Percentiles rank a stretch among this genome's conserved stretches.
These are phyloP conservation scores for Trochalopteron elliotii DNA, from an alignment of 2,113 vertebrate genomes.

Conservation along the genomic window DNA sequence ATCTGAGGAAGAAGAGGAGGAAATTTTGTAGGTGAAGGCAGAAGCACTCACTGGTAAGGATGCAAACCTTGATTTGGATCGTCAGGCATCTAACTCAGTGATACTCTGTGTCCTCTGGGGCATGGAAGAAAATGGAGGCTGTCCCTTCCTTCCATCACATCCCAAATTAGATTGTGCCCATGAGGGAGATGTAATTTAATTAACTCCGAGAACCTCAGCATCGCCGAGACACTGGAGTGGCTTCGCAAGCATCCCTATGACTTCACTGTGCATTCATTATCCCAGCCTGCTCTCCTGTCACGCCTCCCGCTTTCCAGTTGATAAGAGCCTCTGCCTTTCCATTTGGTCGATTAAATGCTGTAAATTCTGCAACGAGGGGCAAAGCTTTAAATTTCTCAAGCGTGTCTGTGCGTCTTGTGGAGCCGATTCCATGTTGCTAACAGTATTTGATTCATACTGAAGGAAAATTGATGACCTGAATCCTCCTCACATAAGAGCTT, in stretches of 20 bases:
- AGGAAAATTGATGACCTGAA: slow-evolving; percentile 66
- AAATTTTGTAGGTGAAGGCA: neutral
- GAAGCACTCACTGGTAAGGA: neutral
- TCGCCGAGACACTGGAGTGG: neutral
- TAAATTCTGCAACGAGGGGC: slow-evolving; percentile 61
- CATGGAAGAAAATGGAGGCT: neutral
- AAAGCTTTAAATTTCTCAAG: slow-evolving; percentile 32
- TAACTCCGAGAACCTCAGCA: neutral
- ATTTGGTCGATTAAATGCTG: slow-evolving; percentile 69
- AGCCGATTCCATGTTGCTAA: slow-evolving; percentile 19
- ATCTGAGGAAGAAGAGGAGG: neutral
- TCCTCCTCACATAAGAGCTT: slow-evolving; percentile 3
- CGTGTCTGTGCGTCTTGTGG: neutral
- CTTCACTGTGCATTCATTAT: slow-evolving; percentile 73
- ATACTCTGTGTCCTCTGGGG: neutral
- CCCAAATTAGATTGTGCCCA: slow-evolving; percentile 16
- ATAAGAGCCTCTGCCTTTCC: slow-evolving; percentile 67
- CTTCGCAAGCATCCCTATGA: slow-evolving; percentile 50
- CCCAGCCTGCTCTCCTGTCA: slow-evolving; percentile 33
- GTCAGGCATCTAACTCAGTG: neutral
- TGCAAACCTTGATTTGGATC: neutral
- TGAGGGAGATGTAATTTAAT: slow-evolving; percentile 37
- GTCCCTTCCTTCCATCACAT: neutral
- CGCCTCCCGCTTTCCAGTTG: slow-evolving; percentile 40
- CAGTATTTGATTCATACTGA: slow-evolving; percentile 56